A percentile compares a stretch with the other conserved stretches of the same genome.
These are phyloP conservation scores for Periparus ater DNA, from an alignment of 2,797 vertebrate species.

Conservation along the genomic window DNA sequence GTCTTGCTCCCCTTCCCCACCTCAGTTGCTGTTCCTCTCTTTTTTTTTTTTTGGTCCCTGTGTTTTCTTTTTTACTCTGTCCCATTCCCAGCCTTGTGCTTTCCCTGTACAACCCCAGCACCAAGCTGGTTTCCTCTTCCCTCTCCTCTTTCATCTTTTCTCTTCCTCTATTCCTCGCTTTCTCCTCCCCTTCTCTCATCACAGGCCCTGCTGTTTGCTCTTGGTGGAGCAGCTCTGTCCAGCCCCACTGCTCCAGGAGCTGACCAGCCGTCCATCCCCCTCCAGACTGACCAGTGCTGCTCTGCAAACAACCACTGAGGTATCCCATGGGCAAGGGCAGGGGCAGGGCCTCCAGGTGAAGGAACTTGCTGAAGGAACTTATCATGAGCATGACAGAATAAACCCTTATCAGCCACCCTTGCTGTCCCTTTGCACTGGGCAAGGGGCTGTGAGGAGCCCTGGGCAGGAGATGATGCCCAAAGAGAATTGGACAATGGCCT, in stretches of 20 bases:
- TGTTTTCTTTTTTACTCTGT: not conserved
- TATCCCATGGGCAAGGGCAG: not conserved
- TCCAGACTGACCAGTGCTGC: not conserved
- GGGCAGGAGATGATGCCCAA: not conserved
- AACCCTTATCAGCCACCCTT: not conserved
- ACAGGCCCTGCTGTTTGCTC: not conserved
- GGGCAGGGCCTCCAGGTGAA: not conserved
- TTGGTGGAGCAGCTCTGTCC: not conserved
- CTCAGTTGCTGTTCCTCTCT: not conserved
- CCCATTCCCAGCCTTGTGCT: not conserved
- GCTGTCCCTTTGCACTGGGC: not conserved
- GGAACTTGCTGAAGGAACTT: not conserved
- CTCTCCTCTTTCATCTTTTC: not conserved
- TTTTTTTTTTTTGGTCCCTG: not conserved
- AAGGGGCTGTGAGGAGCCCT: not conserved
- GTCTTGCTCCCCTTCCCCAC: fast-evolving
- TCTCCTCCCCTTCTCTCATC: not conserved
- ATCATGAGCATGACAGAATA: not conserved
- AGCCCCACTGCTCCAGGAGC: not conserved
- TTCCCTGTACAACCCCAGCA: not conserved
- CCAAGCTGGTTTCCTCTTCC: not conserved
- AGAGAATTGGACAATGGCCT: fast-evolving
- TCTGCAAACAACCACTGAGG: not conserved
- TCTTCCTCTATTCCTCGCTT: no score
- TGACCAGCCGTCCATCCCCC: not conserved